A percentile compares a stretch with the other conserved stretches of the same genome.
These are phyloP conservation scores for Triops longicaudatus DNA, from an alignment of 1,140 invertebrate genomes.

Conservation along the genomic window DNA sequence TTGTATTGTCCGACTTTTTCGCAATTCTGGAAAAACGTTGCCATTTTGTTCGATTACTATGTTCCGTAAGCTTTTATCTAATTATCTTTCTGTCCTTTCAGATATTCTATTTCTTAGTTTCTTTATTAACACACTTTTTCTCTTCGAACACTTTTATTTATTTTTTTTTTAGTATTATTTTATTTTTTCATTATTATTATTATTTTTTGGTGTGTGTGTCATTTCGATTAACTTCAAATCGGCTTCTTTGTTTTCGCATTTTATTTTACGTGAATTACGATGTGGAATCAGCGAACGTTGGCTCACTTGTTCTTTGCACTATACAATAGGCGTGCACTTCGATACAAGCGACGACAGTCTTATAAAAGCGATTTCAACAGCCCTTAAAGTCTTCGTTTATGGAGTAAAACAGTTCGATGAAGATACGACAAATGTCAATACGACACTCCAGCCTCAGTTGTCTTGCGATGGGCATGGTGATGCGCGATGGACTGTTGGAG, in stretches of 20 bases:
- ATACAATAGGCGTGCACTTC: constrained; percentile 68
- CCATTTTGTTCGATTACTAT: neutral
- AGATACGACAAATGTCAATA: constrained; percentile 51
- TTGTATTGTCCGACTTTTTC: neutral
- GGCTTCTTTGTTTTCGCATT: no score
- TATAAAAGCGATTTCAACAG: constrained; percentile 75
- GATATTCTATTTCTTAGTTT: neutral
- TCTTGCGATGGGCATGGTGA: constrained; percentile 63
- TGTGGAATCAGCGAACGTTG: neutral
- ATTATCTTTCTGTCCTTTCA: neutral
- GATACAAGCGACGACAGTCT: constrained; percentile 71
- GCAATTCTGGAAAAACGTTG: neutral
- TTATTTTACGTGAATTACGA: no score
- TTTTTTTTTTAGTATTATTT: no score
- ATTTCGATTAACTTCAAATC: no score
- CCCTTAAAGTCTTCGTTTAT: constrained; percentile 81
- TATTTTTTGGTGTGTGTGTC: no score
- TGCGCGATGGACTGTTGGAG: constrained; percentile 66
- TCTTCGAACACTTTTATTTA: no score
- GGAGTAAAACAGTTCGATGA: constrained; percentile 77
- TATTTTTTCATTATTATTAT: no score
- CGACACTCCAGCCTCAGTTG: constrained; percentile 67
- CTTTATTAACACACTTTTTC: no score
- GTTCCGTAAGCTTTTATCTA: neutral
- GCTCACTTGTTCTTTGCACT: neutral